A percentile compares a stretch with the other conserved stretches of the same genome.
phyloP scores from a whole-genome alignment of 2,113 vertebrate genomes.

The Hemiscyllium ocellatum region DNA sequence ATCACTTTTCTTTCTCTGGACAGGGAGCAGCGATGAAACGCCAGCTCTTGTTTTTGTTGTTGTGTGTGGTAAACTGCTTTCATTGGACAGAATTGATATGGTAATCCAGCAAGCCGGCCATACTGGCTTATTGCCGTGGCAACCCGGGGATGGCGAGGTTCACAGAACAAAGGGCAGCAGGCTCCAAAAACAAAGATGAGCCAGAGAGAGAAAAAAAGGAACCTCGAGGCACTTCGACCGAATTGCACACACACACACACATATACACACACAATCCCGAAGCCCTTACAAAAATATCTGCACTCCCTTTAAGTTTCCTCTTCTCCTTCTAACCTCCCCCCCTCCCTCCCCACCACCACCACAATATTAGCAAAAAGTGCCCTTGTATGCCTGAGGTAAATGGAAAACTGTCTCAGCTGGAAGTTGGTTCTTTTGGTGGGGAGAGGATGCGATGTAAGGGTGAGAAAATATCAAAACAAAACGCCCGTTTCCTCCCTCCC shows the following conservation, averaged over 20 bases:
- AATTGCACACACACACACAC: neutral
- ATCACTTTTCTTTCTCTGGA: neutral
- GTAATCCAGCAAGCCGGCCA: constrained; percentile 33
- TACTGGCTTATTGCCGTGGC: constrained; percentile 21
- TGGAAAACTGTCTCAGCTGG: neutral
- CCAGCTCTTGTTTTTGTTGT: constrained; percentile 11
- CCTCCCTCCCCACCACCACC: neutral
- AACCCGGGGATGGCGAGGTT: constrained; percentile 32
- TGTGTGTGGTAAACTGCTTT: neutral
- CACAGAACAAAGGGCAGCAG: constrained; percentile 22
- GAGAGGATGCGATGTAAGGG: neutral
- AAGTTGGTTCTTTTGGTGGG: neutral
- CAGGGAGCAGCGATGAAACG: constrained; percentile 22
- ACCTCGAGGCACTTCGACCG: neutral
- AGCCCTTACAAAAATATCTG: neutral
- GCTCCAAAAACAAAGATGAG: neutral
- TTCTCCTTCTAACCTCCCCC: neutral
- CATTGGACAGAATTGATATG: constrained; percentile 37
- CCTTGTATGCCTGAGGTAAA: neutral
- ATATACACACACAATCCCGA: neutral
- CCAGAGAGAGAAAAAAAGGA: neutral
- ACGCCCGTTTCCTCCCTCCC: neutral
- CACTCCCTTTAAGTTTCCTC: neutral
- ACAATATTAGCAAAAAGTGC: neutral
- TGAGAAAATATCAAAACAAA: too few species aligned